Evolutionary conservation across 1,140 invertebrate species (phyloP).

Genomic region (Yoshiicerus persimilis): DNA sequence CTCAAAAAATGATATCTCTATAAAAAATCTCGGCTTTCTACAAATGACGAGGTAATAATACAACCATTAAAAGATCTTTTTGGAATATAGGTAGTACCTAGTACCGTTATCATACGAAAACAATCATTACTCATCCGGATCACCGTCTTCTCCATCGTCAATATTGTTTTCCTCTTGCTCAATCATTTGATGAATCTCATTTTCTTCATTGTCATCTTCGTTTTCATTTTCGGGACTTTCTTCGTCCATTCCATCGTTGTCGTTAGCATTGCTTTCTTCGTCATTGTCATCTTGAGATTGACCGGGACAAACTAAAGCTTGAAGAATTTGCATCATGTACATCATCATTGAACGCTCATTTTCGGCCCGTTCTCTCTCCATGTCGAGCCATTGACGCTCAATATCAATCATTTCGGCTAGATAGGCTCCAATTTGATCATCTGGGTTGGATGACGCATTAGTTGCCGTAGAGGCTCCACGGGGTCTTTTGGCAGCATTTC

Average conservation of each 20-base stretch:
- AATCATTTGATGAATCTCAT: slow-evolving; percentile 35
- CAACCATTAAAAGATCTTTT: slow-evolving; percentile 11
- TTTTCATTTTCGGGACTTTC: slow-evolving; percentile 2
- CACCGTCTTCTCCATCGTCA: slow-evolving; percentile 1
- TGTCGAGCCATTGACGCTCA: slow-evolving; percentile 47
- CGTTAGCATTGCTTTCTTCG: slow-evolving; percentile 30
- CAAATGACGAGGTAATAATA: not conserved
- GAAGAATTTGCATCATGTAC: slow-evolving; percentile 49
- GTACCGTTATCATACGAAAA: not conserved
- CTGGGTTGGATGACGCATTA: slow-evolving; percentile 34
- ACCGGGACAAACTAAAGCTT: slow-evolving; percentile 46
- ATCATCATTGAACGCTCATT: slow-evolving; percentile 49
- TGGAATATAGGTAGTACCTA: not conserved
- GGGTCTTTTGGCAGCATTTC: slow-evolving; percentile 27
- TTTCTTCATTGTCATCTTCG: slow-evolving; percentile 20
- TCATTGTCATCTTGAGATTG: slow-evolving; percentile 35
- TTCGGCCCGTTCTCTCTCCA: slow-evolving; percentile 48
- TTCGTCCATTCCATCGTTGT: slow-evolving; percentile 24
- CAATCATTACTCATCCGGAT: slow-evolving; percentile 1
- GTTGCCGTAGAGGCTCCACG: slow-evolving; percentile 32
- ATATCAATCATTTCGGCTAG: slow-evolving; percentile 49
- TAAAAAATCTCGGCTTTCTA: not conserved
- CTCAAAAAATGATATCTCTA: not conserved
- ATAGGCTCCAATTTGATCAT: slow-evolving; percentile 45
- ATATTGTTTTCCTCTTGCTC: slow-evolving; percentile 8